Evolutionary conservation across 2,888 invertebrate genomes (phyloP).

Genomic region (Eugnorisma glareosa): DNA sequence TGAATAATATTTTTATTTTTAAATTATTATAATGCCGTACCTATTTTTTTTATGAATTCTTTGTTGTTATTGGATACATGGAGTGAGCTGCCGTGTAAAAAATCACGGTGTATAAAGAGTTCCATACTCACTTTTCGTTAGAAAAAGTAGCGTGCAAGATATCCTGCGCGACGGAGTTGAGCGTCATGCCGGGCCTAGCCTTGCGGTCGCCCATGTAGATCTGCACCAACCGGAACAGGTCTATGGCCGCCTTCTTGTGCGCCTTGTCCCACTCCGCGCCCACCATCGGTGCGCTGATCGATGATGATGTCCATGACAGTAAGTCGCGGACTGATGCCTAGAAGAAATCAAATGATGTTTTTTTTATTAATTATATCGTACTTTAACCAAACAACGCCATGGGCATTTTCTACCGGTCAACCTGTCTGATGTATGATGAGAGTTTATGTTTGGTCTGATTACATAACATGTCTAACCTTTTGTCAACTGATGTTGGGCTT

Average conservation of each 20-base stretch:
- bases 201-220: conserved; percentile 99
- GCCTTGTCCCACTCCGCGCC: conserved; percentile 96
- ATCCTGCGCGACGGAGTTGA: conserved; percentile 97
- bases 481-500: neutral
- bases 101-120: too few relatives aligned
- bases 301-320: conserved; percentile 97
- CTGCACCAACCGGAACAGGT: conserved; percentile 97
- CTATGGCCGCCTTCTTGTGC: conserved; percentile 97
- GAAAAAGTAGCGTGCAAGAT: conserved; percentile 96
- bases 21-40: too few relatives aligned
- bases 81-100: too few relatives aligned
- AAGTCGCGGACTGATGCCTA: conserved; percentile 95
- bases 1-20: too few relatives aligned
- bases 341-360: neutral
- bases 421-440: too few relatives aligned
- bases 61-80: too few relatives aligned
- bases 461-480: too few relatives aligned
- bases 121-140: conserved; percentile 92
- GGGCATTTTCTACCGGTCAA: too few relatives aligned
- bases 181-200: conserved; percentile 95
- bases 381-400: neutral
- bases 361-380: neutral
- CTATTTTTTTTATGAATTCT: too few relatives aligned
- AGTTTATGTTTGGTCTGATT: too few relatives aligned
- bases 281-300: conserved; percentile 97